Evolutionary conservation across 2,797 vertebrate species (phyloP).

Genomic region (Danio albolineatus): DNA sequence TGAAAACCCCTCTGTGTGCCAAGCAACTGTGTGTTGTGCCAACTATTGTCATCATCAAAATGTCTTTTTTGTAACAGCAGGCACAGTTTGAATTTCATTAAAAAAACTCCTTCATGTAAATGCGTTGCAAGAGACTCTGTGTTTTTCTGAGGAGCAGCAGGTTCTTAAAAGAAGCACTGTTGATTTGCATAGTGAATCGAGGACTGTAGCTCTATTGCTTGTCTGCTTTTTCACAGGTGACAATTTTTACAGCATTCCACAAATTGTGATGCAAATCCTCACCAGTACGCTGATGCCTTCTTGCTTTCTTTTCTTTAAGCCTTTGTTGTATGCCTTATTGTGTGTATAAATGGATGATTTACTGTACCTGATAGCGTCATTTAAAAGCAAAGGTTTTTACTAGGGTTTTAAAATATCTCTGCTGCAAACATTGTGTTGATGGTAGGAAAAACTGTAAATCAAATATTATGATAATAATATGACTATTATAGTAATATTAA

Average conservation of each 20-base stretch:
- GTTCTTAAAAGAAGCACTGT: background rate
- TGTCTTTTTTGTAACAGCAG: background rate
- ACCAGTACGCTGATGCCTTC: background rate
- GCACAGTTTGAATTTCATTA: slow-evolving; percentile 3
- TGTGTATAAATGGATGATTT: background rate
- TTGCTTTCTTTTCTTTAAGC: background rate
- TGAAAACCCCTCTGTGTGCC: background rate
- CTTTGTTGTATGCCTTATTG: background rate
- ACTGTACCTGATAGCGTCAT: background rate
- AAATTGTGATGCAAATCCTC: slow-evolving; percentile 13
- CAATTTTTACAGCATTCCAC: slow-evolving; percentile 23
- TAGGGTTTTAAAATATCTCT: too few relatives aligned
- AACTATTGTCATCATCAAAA: background rate
- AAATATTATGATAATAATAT: too few relatives aligned
- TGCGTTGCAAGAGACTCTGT: background rate
- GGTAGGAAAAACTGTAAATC: too few relatives aligned
- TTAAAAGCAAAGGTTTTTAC: background rate
- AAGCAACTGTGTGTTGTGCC: background rate
- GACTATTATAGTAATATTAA: too few relatives aligned
- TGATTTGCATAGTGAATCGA: slow-evolving; percentile 21
- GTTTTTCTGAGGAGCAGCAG: slow-evolving; percentile 9
- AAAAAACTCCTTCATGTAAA: background rate
- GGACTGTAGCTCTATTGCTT: background rate
- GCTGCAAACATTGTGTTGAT: too few relatives aligned
- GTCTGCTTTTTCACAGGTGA: background rate